A percentile compares a stretch with the other conserved stretches of the same genome.
Conservation (phyloP, 2,888 invertebrate species). For the Glaucopsyche alexis region DNA sequence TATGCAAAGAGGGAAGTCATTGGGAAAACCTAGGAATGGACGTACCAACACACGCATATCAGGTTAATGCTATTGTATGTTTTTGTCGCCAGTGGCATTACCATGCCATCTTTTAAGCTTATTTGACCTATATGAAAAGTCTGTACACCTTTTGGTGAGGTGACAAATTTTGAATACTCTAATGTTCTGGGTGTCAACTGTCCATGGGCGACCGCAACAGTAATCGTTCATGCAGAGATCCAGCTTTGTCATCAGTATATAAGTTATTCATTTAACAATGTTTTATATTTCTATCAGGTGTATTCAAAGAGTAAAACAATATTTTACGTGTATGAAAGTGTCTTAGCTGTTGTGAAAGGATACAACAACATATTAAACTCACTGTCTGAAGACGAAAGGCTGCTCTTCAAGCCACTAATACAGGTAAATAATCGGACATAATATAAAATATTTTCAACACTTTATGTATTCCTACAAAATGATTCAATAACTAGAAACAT, state of each 20-base stretch:
- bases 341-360: slow-evolving; percentile 84
- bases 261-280: not conserved
- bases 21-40: slow-evolving; percentile 86
- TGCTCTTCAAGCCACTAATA: slow-evolving; percentile 88
- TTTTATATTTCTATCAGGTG: slow-evolving; percentile 58
- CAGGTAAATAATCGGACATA: slow-evolving; percentile 53
- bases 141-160: no score
- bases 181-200: no score
- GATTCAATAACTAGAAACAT: no score
- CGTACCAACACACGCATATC: slow-evolving; percentile 83
- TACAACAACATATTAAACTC: slow-evolving; percentile 89
- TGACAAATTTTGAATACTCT: no score
- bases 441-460: no score
- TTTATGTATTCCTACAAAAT: no score
- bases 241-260: no score
- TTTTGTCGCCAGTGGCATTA: no score
- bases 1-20: slow-evolving; percentile 86
- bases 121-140: no score
- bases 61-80: slow-evolving; percentile 53
- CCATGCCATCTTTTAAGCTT: no score
- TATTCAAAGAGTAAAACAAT: slow-evolving; percentile 80
- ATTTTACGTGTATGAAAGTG: slow-evolving; percentile 84
- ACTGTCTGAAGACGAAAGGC: slow-evolving; percentile 87
- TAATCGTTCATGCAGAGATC: no score
- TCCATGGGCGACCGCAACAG: no score